Percentiles rank a stretch among this genome's conserved stretches.
phyloP scores from a whole-genome alignment of 2,113 vertebrate genomes.

The Ameiurus melas region DNA sequence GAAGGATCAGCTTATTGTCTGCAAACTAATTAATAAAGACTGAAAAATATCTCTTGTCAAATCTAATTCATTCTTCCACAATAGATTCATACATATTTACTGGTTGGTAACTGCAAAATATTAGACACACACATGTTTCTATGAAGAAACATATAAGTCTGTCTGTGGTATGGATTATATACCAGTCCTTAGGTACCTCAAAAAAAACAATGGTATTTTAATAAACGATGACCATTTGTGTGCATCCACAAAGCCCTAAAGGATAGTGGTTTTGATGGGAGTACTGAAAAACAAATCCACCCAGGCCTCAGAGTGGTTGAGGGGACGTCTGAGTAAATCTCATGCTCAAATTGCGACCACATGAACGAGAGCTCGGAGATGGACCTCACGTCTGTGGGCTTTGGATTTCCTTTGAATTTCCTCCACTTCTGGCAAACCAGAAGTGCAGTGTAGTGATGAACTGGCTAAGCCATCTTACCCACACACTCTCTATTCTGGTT shows the following conservation, averaged over 20 bases:
- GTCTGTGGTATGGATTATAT: neutral
- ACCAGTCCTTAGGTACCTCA: neutral
- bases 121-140: neutral
- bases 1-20: neutral
- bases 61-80: neutral
- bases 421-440: conserved; percentile 47
- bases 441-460: neutral
- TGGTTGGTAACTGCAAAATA: neutral
- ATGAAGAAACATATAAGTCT: neutral
- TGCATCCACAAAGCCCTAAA: conserved; percentile 17
- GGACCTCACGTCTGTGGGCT: neutral
- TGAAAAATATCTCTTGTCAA: neutral
- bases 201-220: conserved; percentile 12
- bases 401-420: conserved; percentile 27
- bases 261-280: conserved; percentile 27
- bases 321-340: conserved; percentile 27
- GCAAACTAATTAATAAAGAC: neutral
- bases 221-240: conserved; percentile 27
- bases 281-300: conserved; percentile 52
- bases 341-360: conserved; percentile 24
- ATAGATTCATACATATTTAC: neutral
- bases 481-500: conserved; percentile 55
- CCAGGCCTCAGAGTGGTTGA: conserved; percentile 3
- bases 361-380: conserved; percentile 22
- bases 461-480: conserved; percentile 49